Evolutionary conservation across 2,888 invertebrate species (phyloP), one percentile per base, ranked within the genome.

Genomic region (Nudaria mundana): DNA sequence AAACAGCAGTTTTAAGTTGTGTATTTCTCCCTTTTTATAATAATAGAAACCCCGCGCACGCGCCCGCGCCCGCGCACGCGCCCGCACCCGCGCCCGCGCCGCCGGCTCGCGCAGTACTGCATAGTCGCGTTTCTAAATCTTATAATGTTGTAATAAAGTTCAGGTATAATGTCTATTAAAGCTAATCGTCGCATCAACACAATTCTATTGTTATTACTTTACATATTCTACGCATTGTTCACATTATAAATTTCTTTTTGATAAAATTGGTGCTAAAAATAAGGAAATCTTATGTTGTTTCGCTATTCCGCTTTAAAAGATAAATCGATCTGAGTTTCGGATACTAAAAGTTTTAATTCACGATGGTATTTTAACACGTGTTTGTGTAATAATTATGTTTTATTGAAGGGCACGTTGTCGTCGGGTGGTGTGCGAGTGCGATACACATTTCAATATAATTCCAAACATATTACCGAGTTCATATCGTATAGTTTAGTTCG

Each of bases 401-500:
- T 20, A 8, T 20, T 20, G 5, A 20, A 8, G 8, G 29, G 7
- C 11, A 2, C 6, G 15, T 3, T n/a, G 22, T 12, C 6, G 3
- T 12, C 16, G 16, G 24, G 10, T 13, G 25, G 7, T 13, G 24
- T 25, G 18, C n/a, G n/a, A n/a, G 20, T 20, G 20, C 13, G 30
- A 10, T 25, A 11, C 3, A 40, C 40, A 35, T 40, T 25, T 40
- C 26, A 40, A 31, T 8, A 12, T 40, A 54, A 62, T 48, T 59
- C 62, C 51, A 71, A 64, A 76, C 76, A 78, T 81, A 77, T 80
- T 78, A 62, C n/a, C 69, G 48, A 63, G 68, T 63, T 65, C 77
- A 78, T 80, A 80, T 80, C 82, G 71, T 71, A 63, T 52, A 23
- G 40, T 52, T 50, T 52, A 57, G 39, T 42, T 37, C 7, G 25